Evolutionary conservation across 2,888 invertebrate species (phyloP).

Genomic region (Xanthia icteritia): DNA sequence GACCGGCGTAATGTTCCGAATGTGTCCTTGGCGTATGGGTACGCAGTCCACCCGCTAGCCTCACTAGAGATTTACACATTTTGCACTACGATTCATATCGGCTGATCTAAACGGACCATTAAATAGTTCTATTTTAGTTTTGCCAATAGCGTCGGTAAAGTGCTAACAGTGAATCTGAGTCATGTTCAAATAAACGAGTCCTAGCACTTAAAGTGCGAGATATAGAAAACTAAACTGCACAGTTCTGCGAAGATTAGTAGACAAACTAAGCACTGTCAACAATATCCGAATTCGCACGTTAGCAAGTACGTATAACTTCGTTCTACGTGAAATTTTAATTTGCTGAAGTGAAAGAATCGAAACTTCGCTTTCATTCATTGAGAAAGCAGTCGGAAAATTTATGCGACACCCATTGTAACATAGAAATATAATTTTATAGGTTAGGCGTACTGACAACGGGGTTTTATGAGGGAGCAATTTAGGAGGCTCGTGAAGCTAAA

Average conservation of each 20-base stretch:
- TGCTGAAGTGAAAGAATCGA: conserved; percentile 69
- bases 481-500: conserved; percentile 21
- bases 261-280: conserved; percentile 42
- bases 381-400: conserved; percentile 74
- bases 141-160: conserved; percentile 40
- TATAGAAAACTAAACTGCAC: conserved; percentile 42
- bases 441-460: conserved; percentile 43
- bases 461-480: conserved; percentile 49
- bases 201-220: conserved; percentile 33
- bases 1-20: background rate
- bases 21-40: background rate
- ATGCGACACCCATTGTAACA: conserved; percentile 71
- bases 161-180: conserved; percentile 54
- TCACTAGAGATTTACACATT: background rate
- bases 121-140: conserved; percentile 49
- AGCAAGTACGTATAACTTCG: conserved; percentile 32
- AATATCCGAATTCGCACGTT: conserved; percentile 50
- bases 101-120: conserved; percentile 24
- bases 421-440: conserved; percentile 67
- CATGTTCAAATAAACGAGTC: conserved; percentile 50
- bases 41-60: background rate
- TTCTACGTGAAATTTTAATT: conserved; percentile 56
- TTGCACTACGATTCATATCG: conserved; percentile 7
- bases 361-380: conserved; percentile 74
- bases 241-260: conserved; percentile 38